phyloP scores from a whole-genome alignment of 30 jellyfish, hydroid and myxozoan species.

The Calvadosia cruxmelitensis region DNA sequence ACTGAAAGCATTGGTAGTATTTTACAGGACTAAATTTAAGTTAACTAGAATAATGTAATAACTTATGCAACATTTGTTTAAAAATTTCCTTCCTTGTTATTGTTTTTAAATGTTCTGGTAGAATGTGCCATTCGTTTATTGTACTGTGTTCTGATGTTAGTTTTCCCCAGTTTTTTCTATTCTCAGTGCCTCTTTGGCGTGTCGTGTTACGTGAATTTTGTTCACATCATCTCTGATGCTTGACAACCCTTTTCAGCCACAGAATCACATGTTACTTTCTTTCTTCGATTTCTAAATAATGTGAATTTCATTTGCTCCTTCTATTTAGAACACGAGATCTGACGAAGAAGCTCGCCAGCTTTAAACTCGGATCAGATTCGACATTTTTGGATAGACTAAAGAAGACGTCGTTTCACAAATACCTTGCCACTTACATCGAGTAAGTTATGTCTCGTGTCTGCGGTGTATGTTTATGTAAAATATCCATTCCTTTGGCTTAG shows the following conservation, averaged over 20 bases:
- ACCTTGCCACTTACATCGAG: slow-evolving; percentile 53
- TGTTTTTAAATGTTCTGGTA: too few relatives aligned
- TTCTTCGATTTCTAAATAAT: too few relatives aligned
- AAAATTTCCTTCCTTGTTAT: too few relatives aligned
- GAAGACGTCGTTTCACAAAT: slow-evolving; percentile 60
- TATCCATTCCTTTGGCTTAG: too few relatives aligned
- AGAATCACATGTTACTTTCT: background rate
- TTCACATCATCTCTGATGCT: too few relatives aligned
- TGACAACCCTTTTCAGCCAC: background rate
- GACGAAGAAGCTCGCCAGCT: slow-evolving; percentile 57
- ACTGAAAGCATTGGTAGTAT: too few relatives aligned
- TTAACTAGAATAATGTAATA: too few relatives aligned
- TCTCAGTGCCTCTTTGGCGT: background rate
- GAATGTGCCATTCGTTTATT: too few relatives aligned
- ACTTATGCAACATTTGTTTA: too few relatives aligned
- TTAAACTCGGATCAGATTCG: slow-evolving; percentile 87
- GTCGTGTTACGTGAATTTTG: background rate
- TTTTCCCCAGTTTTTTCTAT: background rate
- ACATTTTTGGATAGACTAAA: slow-evolving; percentile 74
- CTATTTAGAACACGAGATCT: slow-evolving; percentile 60
- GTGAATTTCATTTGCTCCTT: background rate
- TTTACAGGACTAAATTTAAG: too few relatives aligned
- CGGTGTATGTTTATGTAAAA: too few relatives aligned
- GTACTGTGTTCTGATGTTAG: background rate
- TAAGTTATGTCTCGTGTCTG: too few relatives aligned